Conservation (phyloP, 2,888 invertebrate species). For the Galerucella nymphaeae region DNA sequence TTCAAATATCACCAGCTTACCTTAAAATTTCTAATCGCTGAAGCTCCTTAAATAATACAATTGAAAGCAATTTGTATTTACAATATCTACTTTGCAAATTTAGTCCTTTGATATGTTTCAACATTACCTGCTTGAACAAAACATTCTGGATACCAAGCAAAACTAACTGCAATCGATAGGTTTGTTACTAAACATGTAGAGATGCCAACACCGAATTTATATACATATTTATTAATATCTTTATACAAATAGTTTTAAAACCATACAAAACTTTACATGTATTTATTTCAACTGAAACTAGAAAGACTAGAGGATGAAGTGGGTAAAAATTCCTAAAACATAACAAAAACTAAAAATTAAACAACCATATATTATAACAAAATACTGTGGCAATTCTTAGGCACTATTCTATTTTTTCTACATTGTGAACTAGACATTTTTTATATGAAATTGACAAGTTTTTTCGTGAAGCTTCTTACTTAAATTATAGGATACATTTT, state of each 20-base stretch:
- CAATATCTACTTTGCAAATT: background rate
- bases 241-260: conserved; percentile 57
- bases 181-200: conserved; percentile 2
- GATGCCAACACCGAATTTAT: conserved; percentile 47
- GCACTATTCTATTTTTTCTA: conserved; percentile 8
- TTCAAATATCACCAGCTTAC: too few species aligned
- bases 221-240: conserved; percentile 54
- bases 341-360: conserved; percentile 16
- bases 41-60: background rate
- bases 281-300: conserved; percentile 58
- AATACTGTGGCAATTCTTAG: conserved; percentile 14
- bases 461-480: background rate
- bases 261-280: conserved; percentile 51
- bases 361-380: conserved; percentile 12
- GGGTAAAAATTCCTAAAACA: conserved; percentile 8
- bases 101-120: background rate
- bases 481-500: background rate
- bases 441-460: background rate
- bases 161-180: background rate
- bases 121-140: background rate
- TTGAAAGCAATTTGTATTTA: background rate
- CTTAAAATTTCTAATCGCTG: too few species aligned
- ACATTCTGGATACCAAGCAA: background rate
- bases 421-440: background rate
- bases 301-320: conserved; percentile 56